These are phyloP conservation scores for Drosophila quadrilineata DNA, from an alignment of 1,140 invertebrate species.

Conservation along the genomic window DNA sequence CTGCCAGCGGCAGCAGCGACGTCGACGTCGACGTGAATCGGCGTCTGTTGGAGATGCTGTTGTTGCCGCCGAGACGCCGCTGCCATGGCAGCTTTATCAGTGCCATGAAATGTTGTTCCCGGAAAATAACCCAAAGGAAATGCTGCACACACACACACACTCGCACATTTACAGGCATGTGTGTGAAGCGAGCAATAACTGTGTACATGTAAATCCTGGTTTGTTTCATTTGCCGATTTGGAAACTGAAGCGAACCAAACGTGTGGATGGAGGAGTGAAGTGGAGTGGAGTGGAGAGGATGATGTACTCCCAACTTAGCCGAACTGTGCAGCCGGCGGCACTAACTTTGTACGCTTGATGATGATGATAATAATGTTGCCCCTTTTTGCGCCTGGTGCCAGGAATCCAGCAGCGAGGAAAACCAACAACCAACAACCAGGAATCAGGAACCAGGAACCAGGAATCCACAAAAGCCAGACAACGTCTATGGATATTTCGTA, in stretches of 20 bases:
- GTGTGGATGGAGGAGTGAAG: too few species aligned
- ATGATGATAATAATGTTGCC: conserved; percentile 77
- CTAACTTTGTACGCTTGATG: conserved; percentile 77
- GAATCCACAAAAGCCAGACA: conserved; percentile 53
- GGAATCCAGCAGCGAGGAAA: conserved; percentile 35
- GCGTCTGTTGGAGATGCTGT: conserved; percentile 20
- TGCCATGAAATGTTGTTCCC: conserved; percentile 79
- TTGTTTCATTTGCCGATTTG: conserved; percentile 79
- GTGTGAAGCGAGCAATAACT: conserved; percentile 60
- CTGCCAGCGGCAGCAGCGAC: conserved; percentile 20
- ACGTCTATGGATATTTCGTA: conserved; percentile 77
- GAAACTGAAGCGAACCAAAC: conserved; percentile 34
- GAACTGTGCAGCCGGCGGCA: conserved; percentile 59
- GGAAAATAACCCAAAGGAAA: conserved; percentile 79
- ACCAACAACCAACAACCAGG: conserved; percentile 3
- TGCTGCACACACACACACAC: conserved; percentile 54
- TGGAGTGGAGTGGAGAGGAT: too few species aligned
- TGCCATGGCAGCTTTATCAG: conserved; percentile 81
- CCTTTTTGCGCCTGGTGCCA: conserved; percentile 47
- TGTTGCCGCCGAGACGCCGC: conserved; percentile 46
- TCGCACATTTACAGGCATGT: conserved; percentile 7
- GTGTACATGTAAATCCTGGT: conserved; percentile 79
- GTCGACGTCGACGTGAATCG: conserved; percentile 21
- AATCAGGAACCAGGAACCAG: background rate
- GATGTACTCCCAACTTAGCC: conserved; percentile 7